Evolutionary conservation across 2,113 vertebrate species (phyloP).

Genomic region (Mandrillus leucophaeus): DNA sequence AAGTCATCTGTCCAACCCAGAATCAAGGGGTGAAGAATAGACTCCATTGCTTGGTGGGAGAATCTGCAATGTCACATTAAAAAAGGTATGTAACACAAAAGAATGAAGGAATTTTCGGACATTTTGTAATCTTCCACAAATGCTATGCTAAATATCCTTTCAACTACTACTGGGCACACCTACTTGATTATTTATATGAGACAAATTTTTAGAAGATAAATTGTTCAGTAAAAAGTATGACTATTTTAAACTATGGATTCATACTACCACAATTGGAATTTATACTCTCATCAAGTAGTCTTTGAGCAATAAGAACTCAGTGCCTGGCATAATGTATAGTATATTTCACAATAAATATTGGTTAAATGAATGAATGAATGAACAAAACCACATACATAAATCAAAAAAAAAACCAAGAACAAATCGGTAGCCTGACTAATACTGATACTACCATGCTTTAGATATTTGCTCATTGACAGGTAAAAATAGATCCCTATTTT

Average conservation of each 20-base stretch:
- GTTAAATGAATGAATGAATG: background rate
- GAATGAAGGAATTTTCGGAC: background rate
- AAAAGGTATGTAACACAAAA: rapidly evolving
- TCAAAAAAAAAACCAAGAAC: background rate
- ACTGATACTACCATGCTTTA: background rate
- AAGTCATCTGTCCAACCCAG: background rate
- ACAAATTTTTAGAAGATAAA: background rate
- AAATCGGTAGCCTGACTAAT: background rate
- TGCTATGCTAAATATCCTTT: background rate
- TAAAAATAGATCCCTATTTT: background rate
- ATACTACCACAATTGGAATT: background rate
- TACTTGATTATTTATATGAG: background rate
- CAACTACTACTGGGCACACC: background rate
- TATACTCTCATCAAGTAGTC: background rate
- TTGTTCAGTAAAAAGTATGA: background rate
- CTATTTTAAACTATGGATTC: background rate
- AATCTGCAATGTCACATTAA: background rate
- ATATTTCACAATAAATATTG: background rate
- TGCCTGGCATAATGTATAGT: background rate
- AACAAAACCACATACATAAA: background rate
- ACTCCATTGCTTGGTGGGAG: background rate
- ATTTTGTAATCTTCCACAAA: background rate
- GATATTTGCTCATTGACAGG: background rate
- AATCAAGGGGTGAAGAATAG: background rate
- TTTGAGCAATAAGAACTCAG: background rate